Evolutionary conservation across 2,797 vertebrate species (phyloP).

Genomic region (Cyprinodon diabolis): DNA sequence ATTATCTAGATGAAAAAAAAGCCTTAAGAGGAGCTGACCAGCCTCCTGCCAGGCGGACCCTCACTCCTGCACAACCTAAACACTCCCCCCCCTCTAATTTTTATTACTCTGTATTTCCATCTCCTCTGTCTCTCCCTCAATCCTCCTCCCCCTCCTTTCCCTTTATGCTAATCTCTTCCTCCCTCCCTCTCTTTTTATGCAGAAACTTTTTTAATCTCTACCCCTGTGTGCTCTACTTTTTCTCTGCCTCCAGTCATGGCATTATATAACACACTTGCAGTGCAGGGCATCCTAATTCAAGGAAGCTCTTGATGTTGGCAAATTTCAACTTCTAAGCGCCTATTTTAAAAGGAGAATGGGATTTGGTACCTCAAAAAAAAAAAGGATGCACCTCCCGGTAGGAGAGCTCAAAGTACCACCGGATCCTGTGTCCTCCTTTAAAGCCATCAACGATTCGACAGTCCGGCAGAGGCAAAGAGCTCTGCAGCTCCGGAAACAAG

Average conservation of each 20-base stretch:
- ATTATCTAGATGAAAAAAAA: constrained; percentile 77
- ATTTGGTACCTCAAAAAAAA: constrained; percentile 49
- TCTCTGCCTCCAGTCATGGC: constrained; percentile 71
- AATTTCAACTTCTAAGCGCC: constrained; percentile 70
- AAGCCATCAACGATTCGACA: constrained; percentile 19
- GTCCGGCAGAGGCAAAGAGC: constrained; percentile 46
- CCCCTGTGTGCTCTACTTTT: constrained; percentile 76
- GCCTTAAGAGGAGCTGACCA: constrained; percentile 52
- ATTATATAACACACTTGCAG: constrained; percentile 74
- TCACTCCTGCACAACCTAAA: constrained; percentile 53
- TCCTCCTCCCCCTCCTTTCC: constrained; percentile 48
- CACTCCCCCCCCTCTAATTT: constrained; percentile 43
- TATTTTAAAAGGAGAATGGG: constrained; percentile 57
- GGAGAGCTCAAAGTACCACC: constrained; percentile 43
- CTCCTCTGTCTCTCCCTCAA: constrained; percentile 61
- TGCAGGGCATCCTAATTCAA: constrained; percentile 69
- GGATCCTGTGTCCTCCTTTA: constrained; percentile 39
- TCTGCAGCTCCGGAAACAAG: constrained; percentile 37
- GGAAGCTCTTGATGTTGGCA: constrained; percentile 74
- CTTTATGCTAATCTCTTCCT: constrained; percentile 55
- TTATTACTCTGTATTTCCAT: constrained; percentile 56
- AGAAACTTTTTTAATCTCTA: constrained; percentile 75
- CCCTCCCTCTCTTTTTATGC: constrained; percentile 61
- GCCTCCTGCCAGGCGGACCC: constrained; percentile 39
- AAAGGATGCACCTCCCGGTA: constrained; percentile 54